Evolutionary conservation across 2,797 vertebrate species (phyloP), one percentile per base, ranked within the genome.

Genomic region (Chromobotia macracanthus): DNA sequence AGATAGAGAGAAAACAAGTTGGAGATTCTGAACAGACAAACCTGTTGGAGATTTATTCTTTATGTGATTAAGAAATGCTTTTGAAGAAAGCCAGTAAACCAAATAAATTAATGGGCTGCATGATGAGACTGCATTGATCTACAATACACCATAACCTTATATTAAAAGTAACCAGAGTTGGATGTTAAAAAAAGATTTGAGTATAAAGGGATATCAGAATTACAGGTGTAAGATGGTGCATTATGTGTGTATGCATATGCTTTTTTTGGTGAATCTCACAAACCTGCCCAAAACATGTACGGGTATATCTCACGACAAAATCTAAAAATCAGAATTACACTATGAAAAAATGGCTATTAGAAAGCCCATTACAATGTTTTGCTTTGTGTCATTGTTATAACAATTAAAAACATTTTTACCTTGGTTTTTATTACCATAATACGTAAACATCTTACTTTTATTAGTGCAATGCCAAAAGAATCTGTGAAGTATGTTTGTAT

Each of bases 51-150:
- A 92, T 91, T 90, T 87, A 89, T 91, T 85, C 87, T 76, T 91
- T 88, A 92, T 93, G 88, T 88, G 89, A 93, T 93, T 91, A 92
- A 91, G 87, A 90, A 87, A 86, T 75, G 85, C 89, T 90, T 91
- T 91, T 91, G 90, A 92, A 91, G 90, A 89, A 91, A 89, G 90
- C 88, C 89, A 89, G 90, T 93, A 89, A 89, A 87, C 90, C 90
- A 89, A 91, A 93, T 90, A 89, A 89, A 90, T 93, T 94, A 92
- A 89, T 87, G 78, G 72, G 83, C 87, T 80, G 84, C 84, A 89
- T 89, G 90, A 87, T 88, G 88, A 90, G 89, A 87, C 87, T 78
- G 84, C 89, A 92, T 93, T 85, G 90, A 93, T 92, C 88, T 88
- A 86, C 86, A 86, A 85, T 86, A 86, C 83, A 84, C 75, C 80